Base-by-base conservation (phyloP, 1,140 invertebrate genomes). In the Conus betulinus region DNA sequence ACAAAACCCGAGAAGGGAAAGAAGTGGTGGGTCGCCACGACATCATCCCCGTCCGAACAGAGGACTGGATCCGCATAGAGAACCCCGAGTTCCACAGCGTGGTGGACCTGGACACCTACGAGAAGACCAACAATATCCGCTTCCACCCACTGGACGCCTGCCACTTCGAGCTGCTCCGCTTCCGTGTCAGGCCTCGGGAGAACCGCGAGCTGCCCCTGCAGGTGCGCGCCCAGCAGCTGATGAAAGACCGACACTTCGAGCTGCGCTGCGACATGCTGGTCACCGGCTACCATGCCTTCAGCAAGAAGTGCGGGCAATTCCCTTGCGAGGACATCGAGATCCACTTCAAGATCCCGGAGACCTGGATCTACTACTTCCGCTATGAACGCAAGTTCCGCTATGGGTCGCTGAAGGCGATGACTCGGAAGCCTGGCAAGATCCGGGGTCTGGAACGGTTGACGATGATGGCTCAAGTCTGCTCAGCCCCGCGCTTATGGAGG, bases 11-110 rank as follows among this genome's bases (percentile, higher is more conserved):
- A 11, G 98, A 99, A 96, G 99, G 99, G 13, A 98, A 98, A 96
- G 99, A 99, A 96, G 98, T 99, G 23, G 99, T 99, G 0, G 98
- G 99, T 0, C 96, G 99, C 25, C 98, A 99, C 95, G 99, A 99
- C 95, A 99, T 99, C 93, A 99, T 99, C 93, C 99, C 99, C 13
- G 99, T 99, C 60, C 98, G 98, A 87, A 99, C 99, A 0, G 99
- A 99, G 95, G 98, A 99, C 95, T 99, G 99, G 99, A 99, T 99
- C 92, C 97, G 98, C 76, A 96, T 99, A 8, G 99, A 99, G 96
- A 97, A 97, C 51, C 97, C 98, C 0, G 98, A 99, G 94, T 99
- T 99, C 95, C 99, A 99, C 95, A 97, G 97, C 67, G 98, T 98
- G 94, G 97, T 99, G 15, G 97, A 99, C 93, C 97, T 97, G 91